Base-by-base conservation (phyloP, 2,797 vertebrate species). In the Avahi laniger region DNA sequence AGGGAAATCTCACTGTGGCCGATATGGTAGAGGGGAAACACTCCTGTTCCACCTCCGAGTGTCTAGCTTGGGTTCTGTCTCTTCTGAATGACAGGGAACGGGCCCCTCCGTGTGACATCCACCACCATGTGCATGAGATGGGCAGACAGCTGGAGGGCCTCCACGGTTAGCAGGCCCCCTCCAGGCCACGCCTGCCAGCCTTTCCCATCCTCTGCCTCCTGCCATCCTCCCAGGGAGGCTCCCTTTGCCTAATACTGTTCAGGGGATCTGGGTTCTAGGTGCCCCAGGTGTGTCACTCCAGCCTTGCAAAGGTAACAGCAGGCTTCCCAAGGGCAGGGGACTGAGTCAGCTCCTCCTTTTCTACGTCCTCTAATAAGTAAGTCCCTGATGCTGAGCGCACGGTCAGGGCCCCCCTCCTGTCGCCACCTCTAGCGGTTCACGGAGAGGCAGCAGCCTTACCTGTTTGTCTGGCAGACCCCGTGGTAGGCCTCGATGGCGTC, bases 391-490 rank as follows among this genome's bases (percentile, higher is more conserved):
- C 67, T 48, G 26, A 54, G 50, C 4, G 1, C 35, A 8, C 0
- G 20, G 70, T 22, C 8, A 10, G 41, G 28, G 28, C 54, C 54
- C 54, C 11, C 54, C 54, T 57, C 9, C 54, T 15, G 13, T 28
- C 2, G 30, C 61, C 3, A 3, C 61, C 61, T 65, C 30, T 8
- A 4, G 63, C 1, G 7, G 33, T 18, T n/a, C 17, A 7, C 1
- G 41, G 30, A 59, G 35, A 69, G 0, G 50, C 22, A 14, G 67
- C 91, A 14, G 67, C 91, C 98, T 98, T 98, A 99, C 99, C 98
- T 98, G 86, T 99, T 99, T 1, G 99, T 99, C 98, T 99, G 99
- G 0, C 98, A 98, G 92, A 99, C 98, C 12, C 99, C 99, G 6
- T 99, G 99, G 81, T 99, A 99, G 1, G 98, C 99, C 91, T 98